These are phyloP conservation scores for Ornithorhynchus anatinus DNA, from an alignment of 2,113 vertebrate genomes.

Conservation along the genomic window DNA sequence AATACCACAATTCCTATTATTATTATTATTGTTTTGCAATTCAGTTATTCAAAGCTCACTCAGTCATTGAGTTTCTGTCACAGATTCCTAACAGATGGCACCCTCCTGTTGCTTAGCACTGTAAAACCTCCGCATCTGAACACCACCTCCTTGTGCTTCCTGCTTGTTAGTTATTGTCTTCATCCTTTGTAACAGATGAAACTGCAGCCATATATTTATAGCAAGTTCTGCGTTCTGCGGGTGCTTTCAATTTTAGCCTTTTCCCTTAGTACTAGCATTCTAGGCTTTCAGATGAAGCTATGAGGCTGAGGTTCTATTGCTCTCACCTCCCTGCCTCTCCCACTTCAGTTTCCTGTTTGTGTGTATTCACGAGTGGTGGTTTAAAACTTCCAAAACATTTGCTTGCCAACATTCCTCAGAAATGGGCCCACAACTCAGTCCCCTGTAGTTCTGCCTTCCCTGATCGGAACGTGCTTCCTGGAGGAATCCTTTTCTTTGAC, in stretches of 20 bases:
- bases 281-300: neutral
- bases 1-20: too few species aligned
- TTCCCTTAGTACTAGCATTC: neutral
- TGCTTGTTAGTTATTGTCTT: neutral
- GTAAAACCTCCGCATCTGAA: neutral
- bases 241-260: neutral
- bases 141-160: neutral
- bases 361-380: too few species aligned
- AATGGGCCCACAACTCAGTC: accelerated
- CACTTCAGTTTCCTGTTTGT: too few species aligned
- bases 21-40: neutral
- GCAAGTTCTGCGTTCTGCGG: neutral
- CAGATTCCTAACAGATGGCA: neutral
- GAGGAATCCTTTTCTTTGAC: slow-evolving; percentile 64
- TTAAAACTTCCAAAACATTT: too few species aligned
- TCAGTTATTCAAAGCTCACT: neutral
- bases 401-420: too few species aligned
- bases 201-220: neutral
- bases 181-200: neutral
- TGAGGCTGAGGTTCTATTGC: neutral
- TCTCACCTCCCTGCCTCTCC: neutral
- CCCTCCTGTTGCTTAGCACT: neutral
- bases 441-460: neutral
- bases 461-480: neutral
- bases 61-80: too few species aligned